A percentile compares a stretch with the other conserved stretches of the same genome.
These are phyloP conservation scores for Globodera rostochiensis DNA, from an alignment of 1,140 invertebrate species.

Conservation along the genomic window DNA sequence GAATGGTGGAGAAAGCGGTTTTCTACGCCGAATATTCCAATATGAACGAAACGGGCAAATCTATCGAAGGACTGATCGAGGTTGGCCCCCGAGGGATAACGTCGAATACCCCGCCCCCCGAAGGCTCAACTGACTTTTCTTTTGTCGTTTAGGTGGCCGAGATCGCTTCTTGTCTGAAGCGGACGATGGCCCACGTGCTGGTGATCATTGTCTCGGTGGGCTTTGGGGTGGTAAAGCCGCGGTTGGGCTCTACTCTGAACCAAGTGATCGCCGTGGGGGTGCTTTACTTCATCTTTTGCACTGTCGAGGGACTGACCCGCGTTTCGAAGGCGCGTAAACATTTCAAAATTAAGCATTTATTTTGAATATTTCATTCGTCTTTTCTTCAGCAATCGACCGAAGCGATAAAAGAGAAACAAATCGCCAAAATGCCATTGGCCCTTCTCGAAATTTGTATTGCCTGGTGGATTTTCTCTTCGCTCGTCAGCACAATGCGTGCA, in stretches of 20 bases:
- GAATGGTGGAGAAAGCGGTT: slow-evolving; percentile 74
- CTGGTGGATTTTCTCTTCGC: slow-evolving; percentile 71
- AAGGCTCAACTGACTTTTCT: no score
- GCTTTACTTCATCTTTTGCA: slow-evolving; percentile 81
- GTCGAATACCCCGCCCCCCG: slow-evolving; percentile 22
- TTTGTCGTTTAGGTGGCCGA: slow-evolving; percentile 77
- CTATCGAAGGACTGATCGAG: slow-evolving; percentile 67
- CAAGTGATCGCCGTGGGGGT: slow-evolving; percentile 79
- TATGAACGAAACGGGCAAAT: slow-evolving; percentile 76
- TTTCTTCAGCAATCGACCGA: slow-evolving; percentile 56
- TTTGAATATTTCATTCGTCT: background rate
- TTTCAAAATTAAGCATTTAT: background rate
- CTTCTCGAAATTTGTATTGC: slow-evolving; percentile 64
- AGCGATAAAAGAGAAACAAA: slow-evolving; percentile 64
- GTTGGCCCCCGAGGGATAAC: background rate
- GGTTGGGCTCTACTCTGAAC: slow-evolving; percentile 81
- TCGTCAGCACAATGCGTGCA: slow-evolving; percentile 84
- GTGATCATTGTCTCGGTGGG: slow-evolving; percentile 90
- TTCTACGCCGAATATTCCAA: slow-evolving; percentile 86
- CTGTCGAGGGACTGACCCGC: slow-evolving; percentile 79
- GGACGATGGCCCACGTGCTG: slow-evolving; percentile 84
- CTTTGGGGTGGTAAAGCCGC: slow-evolving; percentile 92
- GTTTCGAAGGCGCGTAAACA: slow-evolving; percentile 70
- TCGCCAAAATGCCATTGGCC: slow-evolving; percentile 64
- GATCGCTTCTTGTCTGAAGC: slow-evolving; percentile 83